Percentiles rank a stretch among this genome's conserved stretches.
Evolutionary conservation across 2,113 vertebrate genomes (phyloP).

Genomic region (Reinhardtius hippoglossoides): DNA sequence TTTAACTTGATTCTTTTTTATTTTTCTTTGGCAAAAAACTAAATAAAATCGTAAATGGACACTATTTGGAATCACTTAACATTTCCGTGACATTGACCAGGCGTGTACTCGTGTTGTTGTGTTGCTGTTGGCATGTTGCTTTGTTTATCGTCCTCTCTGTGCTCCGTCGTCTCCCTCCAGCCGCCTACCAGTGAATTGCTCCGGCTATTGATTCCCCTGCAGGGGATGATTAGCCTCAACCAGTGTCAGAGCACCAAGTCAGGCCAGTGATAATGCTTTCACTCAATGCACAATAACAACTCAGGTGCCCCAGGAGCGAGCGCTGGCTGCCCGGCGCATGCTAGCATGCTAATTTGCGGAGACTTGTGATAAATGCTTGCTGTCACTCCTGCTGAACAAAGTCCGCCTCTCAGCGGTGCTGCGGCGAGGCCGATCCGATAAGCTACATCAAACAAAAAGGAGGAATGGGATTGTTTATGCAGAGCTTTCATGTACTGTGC

Average conservation of each 20-base stretch:
- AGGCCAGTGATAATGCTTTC: slow-evolving; percentile 72
- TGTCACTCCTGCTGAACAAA: slow-evolving; percentile 51
- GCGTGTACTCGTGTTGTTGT: neutral
- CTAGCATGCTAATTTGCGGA: slow-evolving; percentile 73
- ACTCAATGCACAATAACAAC: slow-evolving; percentile 79
- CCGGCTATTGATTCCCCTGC: slow-evolving; percentile 73
- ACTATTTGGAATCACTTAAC: neutral
- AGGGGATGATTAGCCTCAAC: slow-evolving; percentile 76
- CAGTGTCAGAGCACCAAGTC: slow-evolving; percentile 71
- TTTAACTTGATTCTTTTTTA: neutral
- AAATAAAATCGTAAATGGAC: too few species aligned
- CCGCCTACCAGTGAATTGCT: slow-evolving; percentile 46
- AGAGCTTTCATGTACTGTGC: slow-evolving; percentile 1
- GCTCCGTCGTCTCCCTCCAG: slow-evolving; percentile 25
- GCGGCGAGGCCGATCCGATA: slow-evolving; percentile 49
- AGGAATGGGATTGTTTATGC: slow-evolving; percentile 32
- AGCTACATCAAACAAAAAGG: slow-evolving; percentile 58
- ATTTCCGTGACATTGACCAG: neutral
- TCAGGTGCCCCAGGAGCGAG: slow-evolving; percentile 64
- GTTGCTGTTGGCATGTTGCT: slow-evolving; percentile 10
- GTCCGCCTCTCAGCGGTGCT: slow-evolving; percentile 53
- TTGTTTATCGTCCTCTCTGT: slow-evolving; percentile 37
- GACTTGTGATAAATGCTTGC: slow-evolving; percentile 72
- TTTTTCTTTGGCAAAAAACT: neutral
- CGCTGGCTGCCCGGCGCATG: slow-evolving; percentile 31